A percentile compares a stretch with the other conserved stretches of the same genome.
Conservation (phyloP, 2,797 vertebrate genomes). For the Micropoecilia bifurca region DNA sequence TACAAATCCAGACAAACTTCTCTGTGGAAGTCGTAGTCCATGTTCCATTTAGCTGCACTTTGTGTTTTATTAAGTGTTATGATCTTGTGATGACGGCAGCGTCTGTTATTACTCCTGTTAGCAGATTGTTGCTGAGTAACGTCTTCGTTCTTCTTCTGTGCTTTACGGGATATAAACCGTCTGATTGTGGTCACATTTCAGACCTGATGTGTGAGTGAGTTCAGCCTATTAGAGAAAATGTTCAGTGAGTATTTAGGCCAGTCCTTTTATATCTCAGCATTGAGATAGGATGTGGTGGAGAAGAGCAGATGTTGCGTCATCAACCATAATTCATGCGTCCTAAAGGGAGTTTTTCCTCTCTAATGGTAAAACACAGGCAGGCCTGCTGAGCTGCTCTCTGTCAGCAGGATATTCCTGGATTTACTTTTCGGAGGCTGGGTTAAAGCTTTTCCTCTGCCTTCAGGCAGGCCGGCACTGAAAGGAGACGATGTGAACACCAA, state of each 20-base stretch:
- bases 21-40: neutral
- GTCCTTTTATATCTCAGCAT: neutral
- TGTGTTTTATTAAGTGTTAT: neutral
- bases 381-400: conserved; percentile 56
- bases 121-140: neutral
- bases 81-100: neutral
- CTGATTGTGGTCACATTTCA: neutral
- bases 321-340: neutral
- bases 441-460: conserved; percentile 66
- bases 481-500: conserved; percentile 37
- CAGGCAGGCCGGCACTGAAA: conserved; percentile 38
- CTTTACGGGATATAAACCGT: neutral
- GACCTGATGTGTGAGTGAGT: neutral
- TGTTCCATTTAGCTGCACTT: neutral
- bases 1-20: neutral
- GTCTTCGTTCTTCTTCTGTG: neutral
- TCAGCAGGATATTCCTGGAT: conserved; percentile 63
- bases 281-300: too few relatives aligned
- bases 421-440: conserved; percentile 63
- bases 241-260: neutral
- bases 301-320: neutral
- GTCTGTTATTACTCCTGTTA: neutral
- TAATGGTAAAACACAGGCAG: conserved; percentile 34
- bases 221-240: neutral
- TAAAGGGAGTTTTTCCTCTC: conserved; percentile 12